phyloP scores from a whole-genome alignment of 1,140 invertebrate genomes.

The Thrips palmi region DNA sequence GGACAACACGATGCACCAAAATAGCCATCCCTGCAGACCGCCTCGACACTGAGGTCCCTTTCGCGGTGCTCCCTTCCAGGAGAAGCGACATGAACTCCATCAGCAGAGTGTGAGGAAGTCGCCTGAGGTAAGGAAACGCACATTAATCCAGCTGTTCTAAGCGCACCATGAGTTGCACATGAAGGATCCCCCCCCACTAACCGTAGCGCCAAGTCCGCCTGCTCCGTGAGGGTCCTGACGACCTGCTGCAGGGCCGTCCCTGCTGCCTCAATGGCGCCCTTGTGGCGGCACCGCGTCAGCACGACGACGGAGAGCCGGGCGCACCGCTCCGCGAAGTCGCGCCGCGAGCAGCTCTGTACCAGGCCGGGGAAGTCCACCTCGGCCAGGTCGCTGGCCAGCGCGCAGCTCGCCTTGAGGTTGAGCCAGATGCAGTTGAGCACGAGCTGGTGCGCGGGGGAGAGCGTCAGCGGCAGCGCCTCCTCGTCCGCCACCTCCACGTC shows the following conservation, averaged over 20 bases:
- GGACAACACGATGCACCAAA: slow-evolving; percentile 50
- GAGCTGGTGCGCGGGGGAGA: slow-evolving; percentile 42
- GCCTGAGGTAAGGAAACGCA: no score
- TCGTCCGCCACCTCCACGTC: slow-evolving; percentile 19
- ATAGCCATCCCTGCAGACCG: slow-evolving; percentile 59
- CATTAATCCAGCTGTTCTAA: no score
- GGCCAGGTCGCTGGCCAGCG: slow-evolving; percentile 27
- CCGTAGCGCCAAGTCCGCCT: no score
- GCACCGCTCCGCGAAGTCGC: slow-evolving; percentile 24
- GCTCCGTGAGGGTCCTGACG: no score
- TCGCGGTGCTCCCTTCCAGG: no score
- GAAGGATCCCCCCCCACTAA: no score
- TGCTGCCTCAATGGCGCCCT: slow-evolving; percentile 60
- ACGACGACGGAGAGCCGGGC: slow-evolving; percentile 37
- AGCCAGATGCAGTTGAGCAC: slow-evolving; percentile 58
- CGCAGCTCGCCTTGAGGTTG: slow-evolving; percentile 50
- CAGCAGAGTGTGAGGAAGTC: no score
- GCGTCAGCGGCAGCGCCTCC: slow-evolving; percentile 22
- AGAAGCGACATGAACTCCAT: no score
- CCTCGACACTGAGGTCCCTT: slow-evolving; percentile 25
- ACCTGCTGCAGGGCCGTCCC: slow-evolving; percentile 37
- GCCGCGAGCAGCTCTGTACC: slow-evolving; percentile 18
- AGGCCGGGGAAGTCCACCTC: neutral
- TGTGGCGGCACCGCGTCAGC: slow-evolving; percentile 51
- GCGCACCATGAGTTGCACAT: no score